Base-by-base conservation (phyloP, 2,797 vertebrate species). In the Hylomyscus alleni region DNA sequence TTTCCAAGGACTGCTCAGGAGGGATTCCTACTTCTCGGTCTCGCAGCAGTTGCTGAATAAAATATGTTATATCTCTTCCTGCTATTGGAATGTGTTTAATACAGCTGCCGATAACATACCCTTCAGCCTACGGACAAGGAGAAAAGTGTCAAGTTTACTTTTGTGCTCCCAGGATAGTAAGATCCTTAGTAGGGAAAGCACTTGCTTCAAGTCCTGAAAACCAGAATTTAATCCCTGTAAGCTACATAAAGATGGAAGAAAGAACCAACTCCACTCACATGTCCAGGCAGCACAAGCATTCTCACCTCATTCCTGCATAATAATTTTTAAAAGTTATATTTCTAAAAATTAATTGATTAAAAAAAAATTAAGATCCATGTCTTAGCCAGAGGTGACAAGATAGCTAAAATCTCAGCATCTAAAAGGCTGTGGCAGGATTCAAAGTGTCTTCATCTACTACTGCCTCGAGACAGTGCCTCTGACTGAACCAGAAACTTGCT, bases 21-120 rank as follows among this genome's bases (percentile, higher is more conserved):
- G 99, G 99, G 73, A 99, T 99, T 97, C 99, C 99, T 98, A 99
- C 99, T 99, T 99, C 99, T 91, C 99, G 98, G 65, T 99, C 99
- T 97, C 99, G 99, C 98, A 99, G 98, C 97, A 99, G 98, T 98
- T 99, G 99, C 97, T 99, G 99, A 97, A 99, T 99, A 98, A 99
- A 99, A 98, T 99, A 99, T 0, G 99, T 99, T 98, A 99, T 99
- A 99, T 99, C 99, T 89, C 99, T 98, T 7, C 99, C 99, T 0
- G 99, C 99, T 65, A 99, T 99, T 97, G 99, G 99, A 98, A 99
- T 99, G 99, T 99, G 99, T 98, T 99, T 99, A 95, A 99, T 99
- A 98, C 99, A 99, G 99, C 99, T 99, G 95, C 99, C 99, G 95
- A 99, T 99, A 97, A 99, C 99, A 0, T 99, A 99, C 1, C 99